Evolutionary conservation across 2,797 vertebrate genomes (phyloP), one percentile per base, ranked within the genome.

Genomic region (Danio choprae): DNA sequence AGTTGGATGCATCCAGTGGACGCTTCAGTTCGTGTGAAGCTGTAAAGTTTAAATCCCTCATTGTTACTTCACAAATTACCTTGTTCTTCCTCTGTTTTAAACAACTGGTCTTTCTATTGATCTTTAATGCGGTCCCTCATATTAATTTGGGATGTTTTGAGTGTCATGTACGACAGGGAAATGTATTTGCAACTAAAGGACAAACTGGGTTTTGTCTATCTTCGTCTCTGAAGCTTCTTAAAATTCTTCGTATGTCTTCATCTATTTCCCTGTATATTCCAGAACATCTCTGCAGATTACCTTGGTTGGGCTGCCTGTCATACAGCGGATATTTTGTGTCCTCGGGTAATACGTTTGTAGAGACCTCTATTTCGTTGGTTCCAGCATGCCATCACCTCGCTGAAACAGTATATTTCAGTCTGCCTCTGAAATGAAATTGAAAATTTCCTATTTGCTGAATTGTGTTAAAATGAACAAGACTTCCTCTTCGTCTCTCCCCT

Each of bases 371-470:
- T 85, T 85, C 70, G 36, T 50, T 69, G 62, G 67, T 53, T 78
- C 82, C 60, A 44, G 68, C 62, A 18, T 70, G 69, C 51, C 43
- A 69, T 81, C 81, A 79, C 73, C 81, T 77, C 20, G 3, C 71
- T 46, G 20, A 83, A 83, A 81, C 58, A 51, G 36, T 55, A 51
- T 65, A 59, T 77, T 76, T 62, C 59, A 56, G 36, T 46, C 68
- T 81, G 8, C 60, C 74, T 65, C 55, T 72, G 70, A 72, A 83
- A 83, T 62, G 56, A 86, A 87, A 86, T 79, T 55, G 86, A 80
- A 86, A 80, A 84, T 84, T 81, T 86, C 79, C 77, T 67, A 85
- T 87, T 84, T 87, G 65, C 68, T 72, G 85, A 86, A 71, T 77
- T 83, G 82, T 82, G 68, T 20, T 82, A 82, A 87, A 89, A 87